Base-by-base conservation (phyloP, 1,140 invertebrate species). In the Calephelis nemesis region DNA sequence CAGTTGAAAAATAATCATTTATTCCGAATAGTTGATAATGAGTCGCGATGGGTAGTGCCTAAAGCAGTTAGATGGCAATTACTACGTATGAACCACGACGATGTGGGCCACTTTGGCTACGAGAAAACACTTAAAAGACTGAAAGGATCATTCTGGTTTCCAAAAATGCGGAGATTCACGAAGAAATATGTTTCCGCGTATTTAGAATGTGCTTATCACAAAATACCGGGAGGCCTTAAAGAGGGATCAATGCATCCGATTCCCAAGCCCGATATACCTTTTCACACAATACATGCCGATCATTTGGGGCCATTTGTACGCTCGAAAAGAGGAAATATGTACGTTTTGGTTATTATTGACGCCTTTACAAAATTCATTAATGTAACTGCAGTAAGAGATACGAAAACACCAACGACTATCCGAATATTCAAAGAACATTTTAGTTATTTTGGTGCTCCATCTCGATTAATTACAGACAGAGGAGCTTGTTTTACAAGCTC, bases 101-200 rank as follows among this genome's bases (percentile, higher is more conserved):
- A 77, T 11, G 48, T 72, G 5, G 75, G 72, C 0, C 73, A 77
- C 67, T 76, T 63, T 60, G 68, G 70, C 0, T 71, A 68, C 30
- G 74, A 76, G 6, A 76, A 76, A 40, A 76, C 74, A 3, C 42
- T 76, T 7, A 40, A 50, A 11, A 15, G 64, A 9, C 13, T 75
- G 9, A 63, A 67, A 15, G 10, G 62, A 6, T 13, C 30, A 42
- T 71, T 52, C 62, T 75, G 74, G 74, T 73, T 73, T 54, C 64
- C 64, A 15, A 63, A 62, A 58, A 74, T 76, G 72, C 52, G 72
- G 11, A 45, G 70, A 5, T 74, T 76, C 50, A 62, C 65, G 10
- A 72, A 71, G 15, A 76, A 72, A 47, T 76, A 76, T 15, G 72
- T 76, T 8, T 15, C 8, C 6, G 13, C 72, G 3, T 76, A 72